These are phyloP conservation scores for Nomada goodeniana DNA, from an alignment of 2,888 invertebrate genomes.

Conservation along the genomic window DNA sequence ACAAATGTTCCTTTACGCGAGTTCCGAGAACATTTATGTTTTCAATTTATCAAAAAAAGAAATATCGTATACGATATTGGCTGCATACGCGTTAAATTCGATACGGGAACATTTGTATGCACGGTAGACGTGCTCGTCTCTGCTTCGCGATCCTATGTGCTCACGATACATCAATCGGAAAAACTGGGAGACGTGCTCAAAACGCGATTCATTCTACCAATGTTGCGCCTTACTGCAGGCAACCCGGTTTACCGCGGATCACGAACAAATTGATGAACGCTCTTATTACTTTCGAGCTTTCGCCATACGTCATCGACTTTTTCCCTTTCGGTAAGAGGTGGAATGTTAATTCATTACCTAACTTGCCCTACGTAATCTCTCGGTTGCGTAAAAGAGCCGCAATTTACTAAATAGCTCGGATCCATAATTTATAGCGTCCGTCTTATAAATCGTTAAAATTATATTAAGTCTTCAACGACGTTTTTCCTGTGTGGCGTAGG, in stretches of 20 bases:
- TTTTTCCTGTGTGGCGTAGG: background rate
- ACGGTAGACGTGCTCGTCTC: slow-evolving; percentile 26
- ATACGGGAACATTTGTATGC: slow-evolving; percentile 7
- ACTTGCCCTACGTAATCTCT: slow-evolving; percentile 23
- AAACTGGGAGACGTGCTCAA: slow-evolving; percentile 36
- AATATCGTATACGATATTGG: background rate
- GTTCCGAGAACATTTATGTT: background rate
- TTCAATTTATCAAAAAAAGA: background rate
- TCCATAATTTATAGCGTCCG: slow-evolving; percentile 12
- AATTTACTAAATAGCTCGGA: slow-evolving; percentile 33
- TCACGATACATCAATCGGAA: slow-evolving; percentile 42
- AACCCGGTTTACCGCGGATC: background rate
- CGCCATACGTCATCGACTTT: slow-evolving; percentile 20
- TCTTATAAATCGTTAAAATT: background rate
- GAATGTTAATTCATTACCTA: slow-evolving; percentile 42
- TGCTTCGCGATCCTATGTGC: slow-evolving; percentile 17
- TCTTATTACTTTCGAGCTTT: slow-evolving; percentile 24
- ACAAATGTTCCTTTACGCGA: background rate
- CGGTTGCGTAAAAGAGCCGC: slow-evolving; percentile 31
- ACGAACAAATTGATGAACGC: slow-evolving; percentile 20
- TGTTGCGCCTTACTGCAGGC: background rate
- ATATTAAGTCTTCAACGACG: background rate
- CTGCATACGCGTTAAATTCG: background rate
- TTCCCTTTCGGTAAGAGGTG: slow-evolving; percentile 14
- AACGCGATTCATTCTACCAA: slow-evolving; percentile 7